Base-by-base conservation (phyloP, 2,888 invertebrate species). In the Drosophila acutilabella region DNA sequence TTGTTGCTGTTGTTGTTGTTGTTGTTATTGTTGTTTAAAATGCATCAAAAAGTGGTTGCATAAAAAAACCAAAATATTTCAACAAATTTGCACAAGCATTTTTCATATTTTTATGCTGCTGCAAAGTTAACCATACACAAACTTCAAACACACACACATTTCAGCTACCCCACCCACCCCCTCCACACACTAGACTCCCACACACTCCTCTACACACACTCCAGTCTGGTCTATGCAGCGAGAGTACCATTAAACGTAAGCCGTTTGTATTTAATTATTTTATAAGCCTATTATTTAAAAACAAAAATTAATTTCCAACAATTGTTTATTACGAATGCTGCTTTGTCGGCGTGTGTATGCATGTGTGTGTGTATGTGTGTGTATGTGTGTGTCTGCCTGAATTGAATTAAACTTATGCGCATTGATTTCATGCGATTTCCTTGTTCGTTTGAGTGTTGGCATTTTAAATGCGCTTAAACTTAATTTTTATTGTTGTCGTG, bases 401-500 rank as follows among this genome's bases (percentile, higher is more conserved):
- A 73, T 66, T 76, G 73, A 65, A 77, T 81, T 79, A 67, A 83
- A 69, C 73, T 67, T 67, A 52, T 58, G 71, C 74, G 67, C 79
- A 74, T 79, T 81, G 64, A 84, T 81, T 83, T 69, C 66, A 71
- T 76, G 76, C 45, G 56, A 56, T 45, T 56, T 45, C 79, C 81
- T 74, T 75, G 58, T 56, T 52, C 81, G 52, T n/a, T 41, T 41
- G 67, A 78, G 73, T 65, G 62, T 65, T 71, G 79, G 76, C 59
- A 70, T 81, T 83, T 86, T 78, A 78, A 84, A 70, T 69, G 82
- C 64, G 82, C 80, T 85, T 83, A 53, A 87, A 83, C 81, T 83
- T 86, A 80, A 84, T 84, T 83, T 83, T 84, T 80, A 83, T 84
- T 87, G 83, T 83, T 83, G 81, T 75, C 74, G 74, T 78, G 84